Base-by-base conservation (phyloP, 2,797 vertebrate species). In the Brachyalestes nurse region DNA sequence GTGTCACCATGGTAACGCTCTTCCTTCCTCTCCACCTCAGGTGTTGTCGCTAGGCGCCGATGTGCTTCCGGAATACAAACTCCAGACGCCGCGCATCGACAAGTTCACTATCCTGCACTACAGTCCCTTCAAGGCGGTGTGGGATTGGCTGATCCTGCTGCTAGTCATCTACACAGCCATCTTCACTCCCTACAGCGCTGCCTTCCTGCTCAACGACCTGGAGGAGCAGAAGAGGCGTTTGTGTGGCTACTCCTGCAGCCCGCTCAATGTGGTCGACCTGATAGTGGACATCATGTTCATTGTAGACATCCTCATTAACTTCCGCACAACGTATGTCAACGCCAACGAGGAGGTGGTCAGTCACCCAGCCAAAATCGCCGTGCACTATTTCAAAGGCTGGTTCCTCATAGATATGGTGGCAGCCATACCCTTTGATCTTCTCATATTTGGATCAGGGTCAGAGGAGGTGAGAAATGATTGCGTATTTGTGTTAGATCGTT, bases 261-360 rank as follows among this genome's bases (percentile, higher is more conserved):
- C 98, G 5, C 91, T 99, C 87, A 99, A 99, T 83, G 96, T 99
- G 58, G 97, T 99, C 88, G 98, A 99, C 86, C 95, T 99, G 88
- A 98, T 99, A 9, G 98, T 99, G 92, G 98, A 99, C 94, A 99
- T 99, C 89, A 99, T 99, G 97, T 99, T 99, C 91, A 97, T 99
- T 53, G 97, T 99, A 89, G 97, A 99, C 93, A 99, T 99, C 91
- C 95, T 99, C 57, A 99, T 99, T 86, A 99, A 99, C 96, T 99
- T 99, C 93, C 92, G 97, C 90, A 99, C 98, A 88, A 99, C 98
- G 0, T 99, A 99, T 71, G 97, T 99, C 84, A 99, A 99, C 91
- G 82, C 81, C 87, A 99, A 99, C 69, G 98, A 99, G 91, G 97
- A 99, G 87, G 98, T 99, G 92, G 98, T 99, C 90, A 99, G 97